Base-by-base conservation (phyloP, 2,888 invertebrate species). In the Anorthoa munda region DNA sequence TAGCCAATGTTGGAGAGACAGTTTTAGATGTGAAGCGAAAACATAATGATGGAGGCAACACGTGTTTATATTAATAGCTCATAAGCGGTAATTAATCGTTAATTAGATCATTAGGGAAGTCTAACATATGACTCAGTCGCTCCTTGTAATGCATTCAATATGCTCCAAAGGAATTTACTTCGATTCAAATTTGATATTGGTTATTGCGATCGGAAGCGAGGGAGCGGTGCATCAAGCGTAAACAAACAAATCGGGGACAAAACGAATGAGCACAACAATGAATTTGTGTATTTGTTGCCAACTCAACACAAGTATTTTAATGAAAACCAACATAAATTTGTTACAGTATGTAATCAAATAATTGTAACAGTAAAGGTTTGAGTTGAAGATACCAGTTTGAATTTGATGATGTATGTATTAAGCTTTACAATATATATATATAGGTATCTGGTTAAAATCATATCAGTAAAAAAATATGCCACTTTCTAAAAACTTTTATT, bases 231-330 rank as follows among this genome's bases (percentile, higher is more conserved):
- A 82, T 80, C 26, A 53, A 73, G 69, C 71, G 51, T 81, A 74
- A 83, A 83, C 68, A 83, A 72, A 73, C 75, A 77, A 70, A 84
- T 76, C 75, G 70, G 79, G 86, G 78, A 77, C 84, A 72, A 78
- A 77, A 79, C 70, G 69, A 66, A 80, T 80, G 73, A 65, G 55
- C 31, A 55, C 61, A 78, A 61, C 48, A 67, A 68, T 77, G 70
- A 78, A 74, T 71, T 74, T 74, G 26, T 81, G 21, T 74, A 50
- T 70, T 70, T 45, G 72, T 80, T 75, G 81, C 66, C 79, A 81
- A 53, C 67, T 61, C 21, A 60, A 77, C 66, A 66, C 51, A 50
- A 60, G 58, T 73, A 59, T 56, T 60, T 81, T 17, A 21, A 55
- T 51, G 39, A 48, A 66, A 68, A 66, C 50, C 55, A 46, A 23